Evolutionary conservation across 35 echinoderm and acorn worm genomes (phyloP), one percentile per base, ranked within the genome.

Genomic region (Acanthaster planci): DNA sequence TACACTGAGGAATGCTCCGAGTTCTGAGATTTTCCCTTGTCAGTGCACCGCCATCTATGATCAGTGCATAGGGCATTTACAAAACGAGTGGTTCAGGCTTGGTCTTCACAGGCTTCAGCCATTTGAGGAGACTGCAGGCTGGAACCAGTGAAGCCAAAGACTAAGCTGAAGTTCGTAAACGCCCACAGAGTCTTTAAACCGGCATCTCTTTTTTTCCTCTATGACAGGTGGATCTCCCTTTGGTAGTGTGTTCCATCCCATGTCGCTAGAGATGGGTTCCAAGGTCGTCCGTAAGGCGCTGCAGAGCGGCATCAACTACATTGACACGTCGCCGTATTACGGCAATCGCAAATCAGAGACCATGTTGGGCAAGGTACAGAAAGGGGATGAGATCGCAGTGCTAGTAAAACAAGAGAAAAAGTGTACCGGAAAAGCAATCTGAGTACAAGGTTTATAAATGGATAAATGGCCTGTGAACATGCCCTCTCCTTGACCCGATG

Each of bases 301-400:
- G 26, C 51, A 87, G 34, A 91, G 85, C 31, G 93, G 93, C 67
- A 95, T 95, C 26, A 95, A 95, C 55, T 91, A 88, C 76, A 95
- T 95, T 44, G 93, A 95, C 77, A 95, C 93, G 23, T 89, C 93
- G 37, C 93, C 93, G 7, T 95, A 89, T 85, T 95, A 95, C 81
- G 93, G 93, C 18, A n/a, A 93, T 60, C 82, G 85, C 67, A 91
- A 84, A 34, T 95, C 93, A 52, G 93, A 95, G 38, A 81, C 77
- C 64, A 57, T 85, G 40, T 27, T 95, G 34, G 93, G 93, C 82
- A 88, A 91, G 89, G 93, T 95, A 84, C 52, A 22, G 21, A 14
- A 67, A 21, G 19, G n/a, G n/a, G n/a, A n/a, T n/a, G n/a, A n/a
- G n/a, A n/a, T n/a, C n/a, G 17, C 31, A 54, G 16, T 10, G 31